These are phyloP conservation scores for Dicentrarchus labrax DNA, from an alignment of 2,113 vertebrate species.

Conservation along the genomic window DNA sequence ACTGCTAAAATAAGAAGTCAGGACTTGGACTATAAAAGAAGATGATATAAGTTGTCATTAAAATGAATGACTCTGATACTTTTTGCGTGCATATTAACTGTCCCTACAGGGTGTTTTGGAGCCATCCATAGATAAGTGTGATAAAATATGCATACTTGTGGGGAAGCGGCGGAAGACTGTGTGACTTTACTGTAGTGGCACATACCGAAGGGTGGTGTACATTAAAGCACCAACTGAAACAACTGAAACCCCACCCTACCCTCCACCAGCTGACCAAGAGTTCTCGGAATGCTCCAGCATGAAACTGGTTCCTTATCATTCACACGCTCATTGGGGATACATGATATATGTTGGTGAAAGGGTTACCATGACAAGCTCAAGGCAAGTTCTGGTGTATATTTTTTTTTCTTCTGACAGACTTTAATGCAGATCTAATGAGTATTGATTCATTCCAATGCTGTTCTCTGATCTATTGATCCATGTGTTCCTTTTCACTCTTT, in stretches of 20 bases:
- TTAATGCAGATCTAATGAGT: constrained; percentile 63
- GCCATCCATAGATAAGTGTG: constrained; percentile 27
- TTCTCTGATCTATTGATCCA: constrained; percentile 54
- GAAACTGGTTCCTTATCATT: not conserved
- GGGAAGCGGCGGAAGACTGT: not conserved
- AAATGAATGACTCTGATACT: constrained; percentile 43
- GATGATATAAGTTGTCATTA: constrained; percentile 35
- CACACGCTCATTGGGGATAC: constrained; percentile 13
- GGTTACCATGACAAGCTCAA: constrained; percentile 20
- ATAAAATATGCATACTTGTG: constrained; percentile 44
- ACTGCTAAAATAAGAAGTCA: constrained; percentile 7
- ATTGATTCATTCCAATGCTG: constrained; percentile 67
- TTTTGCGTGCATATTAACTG: constrained; percentile 39
- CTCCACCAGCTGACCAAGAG: not conserved
- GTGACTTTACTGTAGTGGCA: not conserved
- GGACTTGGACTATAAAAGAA: constrained; percentile 5
- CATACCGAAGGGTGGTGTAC: not conserved
- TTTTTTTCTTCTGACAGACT: constrained; percentile 36
- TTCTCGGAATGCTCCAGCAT: constrained; percentile 25
- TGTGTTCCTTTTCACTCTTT: constrained; percentile 45
- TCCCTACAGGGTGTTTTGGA: constrained; percentile 9
- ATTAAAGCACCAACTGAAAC: constrained; percentile 33
- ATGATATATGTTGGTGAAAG: constrained; percentile 14
- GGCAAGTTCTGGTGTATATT: not conserved
- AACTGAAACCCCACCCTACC: constrained; percentile 14